Evolutionary conservation across 2,797 vertebrate genomes (phyloP), one percentile per base, ranked within the genome.

Genomic region (Tenualosa thibaudeaui): DNA sequence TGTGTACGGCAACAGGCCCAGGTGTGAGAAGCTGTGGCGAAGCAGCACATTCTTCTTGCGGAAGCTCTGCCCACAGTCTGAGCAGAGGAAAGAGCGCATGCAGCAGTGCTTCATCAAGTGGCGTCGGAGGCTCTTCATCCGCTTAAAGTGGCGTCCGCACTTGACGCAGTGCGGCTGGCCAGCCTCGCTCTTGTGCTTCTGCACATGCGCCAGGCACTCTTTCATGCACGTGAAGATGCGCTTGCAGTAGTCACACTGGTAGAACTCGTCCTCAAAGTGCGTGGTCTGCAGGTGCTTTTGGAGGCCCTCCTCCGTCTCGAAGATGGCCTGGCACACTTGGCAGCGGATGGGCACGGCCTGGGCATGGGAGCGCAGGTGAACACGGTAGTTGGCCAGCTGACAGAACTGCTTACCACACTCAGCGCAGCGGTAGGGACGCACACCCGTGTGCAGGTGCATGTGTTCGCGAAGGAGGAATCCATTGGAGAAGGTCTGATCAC

Each of bases 171-270:
- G 46, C 2, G 93, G 88, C 12, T 51, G 26, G 0, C 86, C 87
- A 0, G 82, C 65, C 85, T 88, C 85, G 1, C 81, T 88, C 78
- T 86, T 90, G 88, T 95, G 95, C 0, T 85, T 15, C 81, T 91
- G 86, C 75, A 96, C 91, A 0, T 96, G 95, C n/a, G 82, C 22
- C 81, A 94, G 75, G 22, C 95, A 96, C 0, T 81, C 89, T 10
- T 84, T 82, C 58, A 93, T 82, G 51, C 81, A 89, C 3, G 92
- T 91, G 50, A 96, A 96, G 83, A 96, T 92, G 0, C 90, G 93
- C 49, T 96, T 96, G 92, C 96, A 96, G 49, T 92, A 85, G 90
- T 96, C 95, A 53, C 96, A 96, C 89, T 96, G 95, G n/a, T 95
- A 96, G 88, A 96, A 95, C 89, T 93, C 37, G 0, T 92, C 87